Conservation (phyloP, 2,888 invertebrate species). For the Drosophila peninsularis region DNA sequence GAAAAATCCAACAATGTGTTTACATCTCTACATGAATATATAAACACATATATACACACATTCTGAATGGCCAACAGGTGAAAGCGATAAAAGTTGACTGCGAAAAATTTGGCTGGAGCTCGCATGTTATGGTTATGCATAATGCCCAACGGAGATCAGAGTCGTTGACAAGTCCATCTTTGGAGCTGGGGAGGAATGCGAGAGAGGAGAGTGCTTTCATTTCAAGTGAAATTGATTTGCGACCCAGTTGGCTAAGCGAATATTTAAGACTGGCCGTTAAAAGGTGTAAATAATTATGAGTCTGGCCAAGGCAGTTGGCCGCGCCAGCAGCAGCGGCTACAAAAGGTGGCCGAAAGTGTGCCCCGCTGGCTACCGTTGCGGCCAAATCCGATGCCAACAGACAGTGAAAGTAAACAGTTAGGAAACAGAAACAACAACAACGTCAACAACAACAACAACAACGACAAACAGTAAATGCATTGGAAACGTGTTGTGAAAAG, state of each 20-base stretch:
- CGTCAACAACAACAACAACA: slow-evolving; percentile 33
- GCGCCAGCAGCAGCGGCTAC: slow-evolving; percentile 8
- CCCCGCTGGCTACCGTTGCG: slow-evolving; percentile 64
- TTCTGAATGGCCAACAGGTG: slow-evolving; percentile 58
- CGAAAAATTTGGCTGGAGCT: slow-evolving; percentile 27
- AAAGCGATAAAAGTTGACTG: slow-evolving; percentile 53
- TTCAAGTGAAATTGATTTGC: slow-evolving; percentile 79
- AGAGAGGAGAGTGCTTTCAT: slow-evolving; percentile 66
- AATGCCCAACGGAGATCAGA: slow-evolving; percentile 29
- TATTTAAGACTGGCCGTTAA: slow-evolving; percentile 65
- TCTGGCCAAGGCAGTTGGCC: slow-evolving; percentile 46
- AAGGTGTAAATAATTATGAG: slow-evolving; percentile 77
- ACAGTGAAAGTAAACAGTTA: slow-evolving; percentile 78
- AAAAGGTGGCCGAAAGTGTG: slow-evolving; percentile 59
- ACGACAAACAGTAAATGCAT: slow-evolving; percentile 45
- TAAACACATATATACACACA: slow-evolving; percentile 22
- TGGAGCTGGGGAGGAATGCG: slow-evolving; percentile 44
- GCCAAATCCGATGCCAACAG: slow-evolving; percentile 51
- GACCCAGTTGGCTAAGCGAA: slow-evolving; percentile 73
- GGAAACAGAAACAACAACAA: slow-evolving; percentile 45
- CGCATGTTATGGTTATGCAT: slow-evolving; percentile 43
- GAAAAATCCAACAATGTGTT: slow-evolving; percentile 64
- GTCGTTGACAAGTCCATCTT: slow-evolving; percentile 70
- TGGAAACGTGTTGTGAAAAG: slow-evolving; percentile 67
- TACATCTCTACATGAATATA: slow-evolving; percentile 16